These are phyloP conservation scores for Acanthococcus lagerstroemiae DNA, from an alignment of 2,888 invertebrate species.

Conservation along the genomic window DNA sequence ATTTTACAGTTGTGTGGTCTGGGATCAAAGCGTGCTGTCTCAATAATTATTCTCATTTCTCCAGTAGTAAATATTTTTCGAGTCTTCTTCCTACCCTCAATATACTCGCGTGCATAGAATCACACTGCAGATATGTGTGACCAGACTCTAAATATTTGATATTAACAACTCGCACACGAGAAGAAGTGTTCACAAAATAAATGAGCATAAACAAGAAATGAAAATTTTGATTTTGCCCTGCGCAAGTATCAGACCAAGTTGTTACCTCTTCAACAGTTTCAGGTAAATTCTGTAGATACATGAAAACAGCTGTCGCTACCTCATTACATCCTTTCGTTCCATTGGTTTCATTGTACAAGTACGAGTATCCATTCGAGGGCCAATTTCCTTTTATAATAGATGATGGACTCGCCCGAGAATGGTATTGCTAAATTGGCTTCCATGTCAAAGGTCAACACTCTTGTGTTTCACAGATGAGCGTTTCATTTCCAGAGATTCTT, in stretches of 20 bases:
- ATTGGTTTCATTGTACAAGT: too few relatives aligned
- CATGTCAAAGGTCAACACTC: too few relatives aligned
- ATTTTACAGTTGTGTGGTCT: background rate
- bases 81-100: slow-evolving; percentile 7
- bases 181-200: slow-evolving; percentile 34
- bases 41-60: background rate
- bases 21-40: background rate
- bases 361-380: too few relatives aligned
- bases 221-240: slow-evolving; percentile 12
- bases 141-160: slow-evolving; percentile 36
- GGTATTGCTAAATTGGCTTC: too few relatives aligned
- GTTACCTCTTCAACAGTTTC: background rate
- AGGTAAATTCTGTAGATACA: background rate
- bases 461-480: too few relatives aligned
- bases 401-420: too few relatives aligned
- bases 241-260: slow-evolving; percentile 6
- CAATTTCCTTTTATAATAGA: too few relatives aligned
- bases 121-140: slow-evolving; percentile 34
- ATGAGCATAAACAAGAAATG: background rate
- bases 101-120: slow-evolving; percentile 35
- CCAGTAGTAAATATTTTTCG: too few relatives aligned
- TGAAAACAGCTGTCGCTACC: slow-evolving; percentile 10
- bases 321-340: slow-evolving; percentile 12
- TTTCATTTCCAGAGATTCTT: too few relatives aligned
- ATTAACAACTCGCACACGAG: slow-evolving; percentile 33